Conservation (phyloP, 2,888 invertebrate genomes). For the Mythimna ferrago region DNA sequence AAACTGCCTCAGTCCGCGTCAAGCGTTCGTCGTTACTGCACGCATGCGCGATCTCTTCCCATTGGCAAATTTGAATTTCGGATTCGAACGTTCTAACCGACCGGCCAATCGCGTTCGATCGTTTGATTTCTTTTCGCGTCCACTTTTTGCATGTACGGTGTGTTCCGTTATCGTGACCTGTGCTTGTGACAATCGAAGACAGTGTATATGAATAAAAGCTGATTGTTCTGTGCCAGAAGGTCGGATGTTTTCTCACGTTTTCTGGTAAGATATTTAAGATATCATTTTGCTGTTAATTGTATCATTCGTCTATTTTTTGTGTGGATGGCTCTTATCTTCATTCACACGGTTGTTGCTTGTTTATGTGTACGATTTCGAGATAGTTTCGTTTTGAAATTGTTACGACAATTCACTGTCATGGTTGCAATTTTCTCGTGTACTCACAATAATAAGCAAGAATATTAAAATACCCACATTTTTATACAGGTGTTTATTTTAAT, state of each 20-base stretch:
- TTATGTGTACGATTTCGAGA: slow-evolving; percentile 52
- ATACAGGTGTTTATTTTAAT: slow-evolving; percentile 13
- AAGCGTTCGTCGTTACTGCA: slow-evolving; percentile 80
- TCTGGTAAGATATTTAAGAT: slow-evolving; percentile 79
- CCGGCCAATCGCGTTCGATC: slow-evolving; percentile 85
- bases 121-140: slow-evolving; percentile 85
- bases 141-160: slow-evolving; percentile 80
- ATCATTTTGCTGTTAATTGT: slow-evolving; percentile 74
- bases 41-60: slow-evolving; percentile 74
- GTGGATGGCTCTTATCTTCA: slow-evolving; percentile 56
- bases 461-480: slow-evolving; percentile 27
- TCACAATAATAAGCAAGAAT: background rate
- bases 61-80: slow-evolving; percentile 84
- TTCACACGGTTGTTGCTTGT: slow-evolving; percentile 62
- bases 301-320: slow-evolving; percentile 71
- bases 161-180: slow-evolving; percentile 82
- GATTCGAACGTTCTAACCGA: slow-evolving; percentile 77
- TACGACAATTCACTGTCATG: slow-evolving; percentile 67
- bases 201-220: slow-evolving; percentile 69
- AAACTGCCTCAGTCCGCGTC: slow-evolving; percentile 85
- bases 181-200: slow-evolving; percentile 83
- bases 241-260: slow-evolving; percentile 85
- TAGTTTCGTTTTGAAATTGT: slow-evolving; percentile 57
- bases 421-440: slow-evolving; percentile 51
- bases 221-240: slow-evolving; percentile 73